These are phyloP conservation scores for Reinhardtius hippoglossoides DNA, from an alignment of 2,113 vertebrate genomes.

Conservation along the genomic window DNA sequence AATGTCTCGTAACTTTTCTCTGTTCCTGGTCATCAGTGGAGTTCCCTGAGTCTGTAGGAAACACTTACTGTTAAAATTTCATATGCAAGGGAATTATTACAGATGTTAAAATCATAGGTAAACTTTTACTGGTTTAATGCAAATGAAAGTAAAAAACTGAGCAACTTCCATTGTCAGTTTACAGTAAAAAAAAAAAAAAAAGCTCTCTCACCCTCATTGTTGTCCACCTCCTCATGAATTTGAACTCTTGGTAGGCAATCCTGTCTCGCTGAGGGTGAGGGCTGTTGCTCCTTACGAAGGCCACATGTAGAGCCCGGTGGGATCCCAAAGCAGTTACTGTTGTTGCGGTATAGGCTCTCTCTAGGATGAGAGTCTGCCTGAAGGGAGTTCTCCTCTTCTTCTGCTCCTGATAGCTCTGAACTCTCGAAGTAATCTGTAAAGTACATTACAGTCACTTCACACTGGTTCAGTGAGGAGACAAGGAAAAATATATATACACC, in stretches of 20 bases:
- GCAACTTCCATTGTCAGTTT: not conserved
- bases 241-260: slow-evolving; percentile 1
- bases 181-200: not conserved
- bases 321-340: too few relatives aligned
- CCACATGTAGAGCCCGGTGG: not conserved
- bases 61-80: not conserved
- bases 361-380: not conserved
- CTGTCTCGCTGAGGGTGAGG: slow-evolving; percentile 1
- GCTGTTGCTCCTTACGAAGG: not conserved
- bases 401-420: slow-evolving; percentile 6
- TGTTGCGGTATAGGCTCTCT: not conserved
- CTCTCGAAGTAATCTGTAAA: slow-evolving; percentile 27
- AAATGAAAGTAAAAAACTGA: not conserved
- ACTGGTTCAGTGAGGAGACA: not conserved
- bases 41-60: slow-evolving; percentile 25
- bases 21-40: slow-evolving; percentile 34
- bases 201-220: slow-evolving; percentile 39
- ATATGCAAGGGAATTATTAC: not conserved
- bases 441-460: not conserved
- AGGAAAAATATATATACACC: not conserved
- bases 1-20: not conserved
- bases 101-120: not conserved
- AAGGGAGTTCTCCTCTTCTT: not conserved
- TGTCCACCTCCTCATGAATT: not conserved
- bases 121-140: not conserved